Evolutionary conservation across 35 echinoderm and acorn worm genomes (phyloP).

Genomic region (Acanthaster planci): DNA sequence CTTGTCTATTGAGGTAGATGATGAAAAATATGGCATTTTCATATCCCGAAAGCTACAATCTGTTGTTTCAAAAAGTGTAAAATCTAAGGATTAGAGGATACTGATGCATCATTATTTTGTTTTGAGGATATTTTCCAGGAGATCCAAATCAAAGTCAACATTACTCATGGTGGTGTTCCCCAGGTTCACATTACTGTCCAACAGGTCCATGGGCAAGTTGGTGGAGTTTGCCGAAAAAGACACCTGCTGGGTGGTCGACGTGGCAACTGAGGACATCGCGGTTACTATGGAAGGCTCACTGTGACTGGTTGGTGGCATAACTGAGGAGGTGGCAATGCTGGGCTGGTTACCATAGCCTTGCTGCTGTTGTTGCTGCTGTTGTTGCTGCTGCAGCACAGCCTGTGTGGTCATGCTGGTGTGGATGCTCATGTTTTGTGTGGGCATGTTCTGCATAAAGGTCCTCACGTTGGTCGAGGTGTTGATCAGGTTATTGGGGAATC

Average conservation of each 20-base stretch:
- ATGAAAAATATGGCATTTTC: not conserved
- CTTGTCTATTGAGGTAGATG: conserved; percentile 12
- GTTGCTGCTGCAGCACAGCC: not conserved
- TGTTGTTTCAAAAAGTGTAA: too few relatives aligned
- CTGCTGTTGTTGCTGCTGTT: conserved; percentile 6
- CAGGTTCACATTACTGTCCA: conserved; percentile 38
- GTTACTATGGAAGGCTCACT: conserved; percentile 28
- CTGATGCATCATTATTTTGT: conserved; percentile 25
- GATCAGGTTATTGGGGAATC: conserved; percentile 16
- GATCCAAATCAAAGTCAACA: conserved; percentile 36
- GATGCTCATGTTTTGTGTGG: not conserved
- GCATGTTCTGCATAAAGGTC: conserved; percentile 29
- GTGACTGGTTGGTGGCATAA: conserved; percentile 8
- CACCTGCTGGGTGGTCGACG: not conserved
- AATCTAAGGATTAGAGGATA: too few relatives aligned
- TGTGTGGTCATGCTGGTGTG: not conserved
- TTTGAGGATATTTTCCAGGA: conserved; percentile 41
- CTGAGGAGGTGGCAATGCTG: not conserved
- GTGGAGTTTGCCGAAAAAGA: not conserved
- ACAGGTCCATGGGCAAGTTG: conserved; percentile 22
- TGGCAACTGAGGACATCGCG: conserved; percentile 10
- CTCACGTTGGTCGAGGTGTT: not conserved
- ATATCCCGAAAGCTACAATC: too few relatives aligned
- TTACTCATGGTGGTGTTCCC: conserved; percentile 25
- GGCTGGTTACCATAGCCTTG: not conserved